Evolutionary conservation across 2,888 invertebrate genomes (phyloP), one percentile per base, ranked within the genome.

Genomic region (Odontomyia ornata): DNA sequence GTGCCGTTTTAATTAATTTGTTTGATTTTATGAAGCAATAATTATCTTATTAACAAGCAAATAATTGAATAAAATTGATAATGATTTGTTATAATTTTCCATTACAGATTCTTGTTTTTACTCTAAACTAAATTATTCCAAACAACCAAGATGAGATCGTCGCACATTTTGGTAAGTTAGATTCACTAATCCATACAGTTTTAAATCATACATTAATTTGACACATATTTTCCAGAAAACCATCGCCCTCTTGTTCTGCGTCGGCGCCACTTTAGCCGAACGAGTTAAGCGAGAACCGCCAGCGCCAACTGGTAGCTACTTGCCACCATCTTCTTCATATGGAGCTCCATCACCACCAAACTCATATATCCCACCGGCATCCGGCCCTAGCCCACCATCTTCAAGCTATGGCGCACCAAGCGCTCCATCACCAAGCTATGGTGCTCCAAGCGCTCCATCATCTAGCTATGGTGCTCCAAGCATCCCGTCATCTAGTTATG

Each of bases 281-380:
- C 85, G 86, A 81, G 85, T 85, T 27, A 72, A 72, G 30, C 71
- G 71, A 82, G 84, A 86, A 62, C 87, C 86, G 60, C 87, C 87
- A 52, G 83, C 86, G 25, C 78, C 83, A 7, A 84, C 84, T 25
- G 86, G 82, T 62, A 81, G 79, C 36, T 86, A 86, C 71, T 76
- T 81, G 71, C 83, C 86, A 64, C 88, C 88, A 0, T 87, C 87
- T 56, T 85, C 83, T 1, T 85, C 81, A 77, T 87, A 86, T 76
- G 86, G 86, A 75, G 83, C 82, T 25, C 87, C 87, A 25, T 83
- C 79, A 30, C 89, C 90, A 1, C 87, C 89, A 0, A 89, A 87
- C 25, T 88, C 88, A 3, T 91, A 91, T 81, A 88, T 90, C 47
- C 89, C 90, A 0, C 89, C 90, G 0, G 85, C 86, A 11, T 85